Conservation (phyloP, 2,888 invertebrate species). For the Stenichneumon culpator region DNA sequence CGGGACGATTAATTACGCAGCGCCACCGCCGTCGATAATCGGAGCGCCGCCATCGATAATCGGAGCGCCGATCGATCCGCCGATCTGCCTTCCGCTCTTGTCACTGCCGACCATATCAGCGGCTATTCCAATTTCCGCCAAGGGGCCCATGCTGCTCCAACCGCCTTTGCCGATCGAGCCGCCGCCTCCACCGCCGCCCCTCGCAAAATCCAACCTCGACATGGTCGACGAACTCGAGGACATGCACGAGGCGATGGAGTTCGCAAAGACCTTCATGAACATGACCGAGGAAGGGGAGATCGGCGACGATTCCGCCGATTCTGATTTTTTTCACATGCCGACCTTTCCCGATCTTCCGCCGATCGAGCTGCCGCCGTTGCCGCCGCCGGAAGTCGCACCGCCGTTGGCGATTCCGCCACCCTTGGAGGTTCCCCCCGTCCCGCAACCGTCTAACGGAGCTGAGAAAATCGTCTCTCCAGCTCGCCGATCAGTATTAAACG, state of each 20-base stretch:
- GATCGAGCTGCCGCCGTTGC: conserved; percentile 43
- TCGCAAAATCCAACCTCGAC: conserved; percentile 57
- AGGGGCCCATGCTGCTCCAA: conserved; percentile 18
- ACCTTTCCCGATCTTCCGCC: conserved; percentile 70
- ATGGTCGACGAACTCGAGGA: conserved; percentile 79
- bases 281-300: conserved; percentile 70
- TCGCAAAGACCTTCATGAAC: conserved; percentile 80
- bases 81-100: conserved; percentile 39
- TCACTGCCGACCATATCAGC: conserved; percentile 34
- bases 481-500: conserved; percentile 19
- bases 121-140: conserved; percentile 7
- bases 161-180: conserved; percentile 54
- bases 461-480: conserved; percentile 26
- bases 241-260: conserved; percentile 82
- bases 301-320: conserved; percentile 22
- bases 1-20: conserved; percentile 58
- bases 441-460: background rate
- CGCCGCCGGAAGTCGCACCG: conserved; percentile 19
- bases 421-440: background rate
- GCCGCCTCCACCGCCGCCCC: conserved; percentile 48
- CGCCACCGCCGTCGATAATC: conserved; percentile 62
- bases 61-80: conserved; percentile 27
- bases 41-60: conserved; percentile 60
- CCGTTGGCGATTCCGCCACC: conserved; percentile 9
- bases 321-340: conserved; percentile 65